These are phyloP conservation scores for Bolinopsis microptera DNA, from an alignment of 37 sponge, comb jelly and placozoan genomes.

Conservation along the genomic window DNA sequence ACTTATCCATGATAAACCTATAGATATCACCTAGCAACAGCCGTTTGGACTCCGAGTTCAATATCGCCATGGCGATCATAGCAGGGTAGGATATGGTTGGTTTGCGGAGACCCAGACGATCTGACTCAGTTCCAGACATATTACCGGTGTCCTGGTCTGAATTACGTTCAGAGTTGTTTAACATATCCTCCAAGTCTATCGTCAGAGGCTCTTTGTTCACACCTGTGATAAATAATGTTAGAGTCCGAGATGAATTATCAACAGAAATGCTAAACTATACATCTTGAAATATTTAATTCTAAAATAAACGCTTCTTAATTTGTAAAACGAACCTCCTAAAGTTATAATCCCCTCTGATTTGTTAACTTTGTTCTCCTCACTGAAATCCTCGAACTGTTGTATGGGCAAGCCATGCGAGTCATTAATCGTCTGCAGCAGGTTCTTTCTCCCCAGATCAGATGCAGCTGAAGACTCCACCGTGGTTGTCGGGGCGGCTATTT, in stretches of 20 bases:
- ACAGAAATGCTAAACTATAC: too few species aligned
- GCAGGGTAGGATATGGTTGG: constrained; percentile 62
- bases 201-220: constrained; percentile 40
- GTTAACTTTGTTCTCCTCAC: background rate
- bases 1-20: constrained; percentile 51
- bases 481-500: background rate
- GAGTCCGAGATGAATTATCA: too few species aligned
- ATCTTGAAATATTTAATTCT: too few species aligned
- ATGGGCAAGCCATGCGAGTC: constrained; percentile 23
- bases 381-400: constrained; percentile 20
- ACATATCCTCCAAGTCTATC: constrained; percentile 34
- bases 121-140: background rate
- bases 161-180: background rate
- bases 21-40: constrained; percentile 56
- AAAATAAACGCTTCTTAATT: background rate
- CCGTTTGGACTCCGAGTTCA: constrained; percentile 61
- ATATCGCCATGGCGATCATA: constrained; percentile 62
- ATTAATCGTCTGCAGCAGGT: background rate
- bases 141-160: background rate
- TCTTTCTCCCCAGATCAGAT: background rate
- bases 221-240: background rate
- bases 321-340: constrained; percentile 6
- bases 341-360: constrained; percentile 20
- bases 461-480: background rate
- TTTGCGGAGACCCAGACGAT: background rate